These are phyloP conservation scores for Myotis daubentonii DNA, from an alignment of 2,797 vertebrate genomes.

Conservation along the genomic window DNA sequence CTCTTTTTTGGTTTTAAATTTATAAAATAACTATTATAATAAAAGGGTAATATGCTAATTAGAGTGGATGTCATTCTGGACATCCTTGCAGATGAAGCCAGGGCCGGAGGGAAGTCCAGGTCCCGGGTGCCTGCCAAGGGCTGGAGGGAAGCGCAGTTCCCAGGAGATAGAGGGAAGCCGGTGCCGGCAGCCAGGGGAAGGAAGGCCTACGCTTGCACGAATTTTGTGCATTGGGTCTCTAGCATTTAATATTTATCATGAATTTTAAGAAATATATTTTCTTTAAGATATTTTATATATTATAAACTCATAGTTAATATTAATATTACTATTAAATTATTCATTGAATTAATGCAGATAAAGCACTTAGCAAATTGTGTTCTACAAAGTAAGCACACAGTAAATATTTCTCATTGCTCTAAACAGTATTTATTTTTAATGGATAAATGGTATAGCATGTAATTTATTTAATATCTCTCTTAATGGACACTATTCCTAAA, in stretches of 20 bases:
- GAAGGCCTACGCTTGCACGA: too few relatives aligned
- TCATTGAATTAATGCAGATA: constrained; percentile 34
- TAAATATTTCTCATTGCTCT: neutral
- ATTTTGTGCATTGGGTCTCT: too few relatives aligned
- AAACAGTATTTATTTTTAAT: constrained; percentile 46
- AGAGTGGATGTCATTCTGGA: too few relatives aligned
- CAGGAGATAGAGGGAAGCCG: too few relatives aligned
- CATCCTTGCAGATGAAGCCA: too few relatives aligned
- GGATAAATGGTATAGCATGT: neutral
- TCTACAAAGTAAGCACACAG: neutral
- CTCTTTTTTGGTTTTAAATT: neutral
- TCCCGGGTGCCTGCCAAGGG: too few relatives aligned
- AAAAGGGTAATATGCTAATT: too few relatives aligned
- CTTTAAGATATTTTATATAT: neutral
- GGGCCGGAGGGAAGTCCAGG: too few relatives aligned
- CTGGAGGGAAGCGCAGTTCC: too few relatives aligned
- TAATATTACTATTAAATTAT: neutral
- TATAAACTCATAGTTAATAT: neutral
- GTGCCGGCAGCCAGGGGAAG: too few relatives aligned
- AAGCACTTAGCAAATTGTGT: neutral
- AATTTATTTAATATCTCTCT: constrained; percentile 53
- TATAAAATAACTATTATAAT: neutral
- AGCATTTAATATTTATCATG: too few relatives aligned
- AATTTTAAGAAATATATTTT: neutral
- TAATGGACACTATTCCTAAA: neutral